A percentile compares a stretch with the other conserved stretches of the same genome.
Conservation (phyloP, 2,888 invertebrate genomes). For the Thysanoteuthis rhombus region DNA sequence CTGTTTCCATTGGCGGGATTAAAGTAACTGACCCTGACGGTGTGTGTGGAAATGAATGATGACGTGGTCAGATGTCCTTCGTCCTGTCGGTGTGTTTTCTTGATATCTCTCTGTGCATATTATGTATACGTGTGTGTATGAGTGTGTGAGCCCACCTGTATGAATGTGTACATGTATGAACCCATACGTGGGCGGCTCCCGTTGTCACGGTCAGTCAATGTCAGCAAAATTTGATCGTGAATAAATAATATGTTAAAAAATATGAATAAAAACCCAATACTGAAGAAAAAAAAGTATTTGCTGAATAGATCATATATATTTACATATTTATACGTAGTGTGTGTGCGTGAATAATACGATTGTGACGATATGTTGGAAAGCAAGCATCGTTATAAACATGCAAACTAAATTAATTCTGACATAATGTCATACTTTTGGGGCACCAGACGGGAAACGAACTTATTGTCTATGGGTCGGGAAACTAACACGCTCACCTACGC, state of each 20-base stretch:
- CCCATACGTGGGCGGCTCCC: neutral
- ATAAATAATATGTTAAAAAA: neutral
- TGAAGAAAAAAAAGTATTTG: neutral
- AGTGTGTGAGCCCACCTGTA: accelerated
- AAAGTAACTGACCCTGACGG: neutral
- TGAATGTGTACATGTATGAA: neutral
- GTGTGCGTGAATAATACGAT: too few species aligned
- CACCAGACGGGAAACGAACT: too few species aligned
- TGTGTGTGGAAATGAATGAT: neutral
- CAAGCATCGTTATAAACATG: neutral
- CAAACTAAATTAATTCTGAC: too few species aligned
- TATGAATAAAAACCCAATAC: neutral
- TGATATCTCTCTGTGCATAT: neutral
- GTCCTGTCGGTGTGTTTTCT: neutral
- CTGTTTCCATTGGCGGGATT: neutral
- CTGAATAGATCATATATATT: neutral
- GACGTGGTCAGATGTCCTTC: neutral
- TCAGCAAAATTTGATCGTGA: neutral
- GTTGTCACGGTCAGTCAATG: neutral
- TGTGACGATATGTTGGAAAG: neutral
- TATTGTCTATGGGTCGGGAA: too few species aligned
- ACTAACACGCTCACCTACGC: too few species aligned
- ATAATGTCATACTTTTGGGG: too few species aligned
- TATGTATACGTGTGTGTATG: neutral
- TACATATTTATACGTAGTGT: neutral